Base-by-base conservation (phyloP, 1,140 invertebrate species). In the Cheumatopsyche charites region DNA sequence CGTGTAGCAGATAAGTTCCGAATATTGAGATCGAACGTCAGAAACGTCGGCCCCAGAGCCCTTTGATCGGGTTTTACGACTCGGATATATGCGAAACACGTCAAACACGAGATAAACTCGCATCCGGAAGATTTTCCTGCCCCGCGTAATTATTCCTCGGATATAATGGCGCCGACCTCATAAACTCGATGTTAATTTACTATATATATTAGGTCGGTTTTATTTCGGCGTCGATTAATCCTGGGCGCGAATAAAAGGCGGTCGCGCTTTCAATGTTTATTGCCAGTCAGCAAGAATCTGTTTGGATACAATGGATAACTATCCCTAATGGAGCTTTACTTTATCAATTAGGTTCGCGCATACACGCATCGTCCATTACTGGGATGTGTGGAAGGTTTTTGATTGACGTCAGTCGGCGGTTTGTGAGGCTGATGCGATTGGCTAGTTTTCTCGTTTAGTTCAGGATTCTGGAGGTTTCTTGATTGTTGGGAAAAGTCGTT, bases 291-390 rank as follows among this genome's bases (percentile, higher is more conserved):
- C 29, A 3, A 36, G 29, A 36, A 36, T 36, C 29, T 36, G 29
- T 58, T 58, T 23, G 12, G 55, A 23, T 21, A 58, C 55, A 58
- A 25, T 58, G 21, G 21, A 58, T 58, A 58, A 55, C 21, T 58
- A 58, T 23, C 55, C 23, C 23, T 58, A 58, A 58, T 58, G 55
- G 55, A 58, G 23, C 17, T 58, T 58, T 58, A 26, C 23, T 19
- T 23, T 58, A 58, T 58, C 55, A 58, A 58, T 58, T 58, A 58
- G 25, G 47, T 58, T n/a, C 13, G 12, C 55, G 21, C n/a, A 12
- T 58, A 58, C 55, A 58, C 23, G 55, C 55, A 12, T 58, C 21
- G 25, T 58, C 55, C 55, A 58, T 58, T 58, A 58, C 55, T 23
- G 55, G 21, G 29, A 9, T 36, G 29, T 36, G 4, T 47, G 15